Percentiles rank a stretch among this genome's conserved stretches.
These are phyloP conservation scores for Hydrotaea cyrtoneurina DNA, from an alignment of 2,888 invertebrate genomes.

Conservation along the genomic window DNA sequence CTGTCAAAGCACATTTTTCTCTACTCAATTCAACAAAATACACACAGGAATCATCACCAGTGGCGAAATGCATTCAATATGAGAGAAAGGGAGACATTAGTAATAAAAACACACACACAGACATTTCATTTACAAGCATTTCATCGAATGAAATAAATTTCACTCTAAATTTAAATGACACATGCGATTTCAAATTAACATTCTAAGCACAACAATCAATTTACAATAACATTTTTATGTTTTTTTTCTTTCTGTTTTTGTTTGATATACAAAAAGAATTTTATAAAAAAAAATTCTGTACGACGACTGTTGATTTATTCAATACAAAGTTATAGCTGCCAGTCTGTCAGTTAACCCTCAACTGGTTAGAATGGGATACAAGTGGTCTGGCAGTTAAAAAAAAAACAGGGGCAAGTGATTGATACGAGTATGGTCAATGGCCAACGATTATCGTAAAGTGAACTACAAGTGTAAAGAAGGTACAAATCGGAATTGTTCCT, in stretches of 20 bases:
- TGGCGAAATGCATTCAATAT: background rate
- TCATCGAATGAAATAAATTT: conserved; percentile 9
- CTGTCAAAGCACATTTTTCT: background rate
- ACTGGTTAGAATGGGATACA: conserved; percentile 9
- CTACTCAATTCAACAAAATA: background rate
- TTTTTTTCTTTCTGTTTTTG: conserved; percentile 4
- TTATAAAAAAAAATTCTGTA: conserved; percentile 32
- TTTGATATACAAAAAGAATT: conserved; percentile 30
- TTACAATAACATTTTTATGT: conserved; percentile 46
- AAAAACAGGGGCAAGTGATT: too few relatives aligned
- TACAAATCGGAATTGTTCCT: too few relatives aligned
- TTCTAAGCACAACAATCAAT: conserved; percentile 47
- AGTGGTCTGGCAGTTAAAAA: too few relatives aligned
- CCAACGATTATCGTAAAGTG: too few relatives aligned
- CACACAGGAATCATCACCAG: background rate
- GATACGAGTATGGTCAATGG: too few relatives aligned
- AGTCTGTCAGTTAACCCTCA: conserved; percentile 40
- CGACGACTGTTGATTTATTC: background rate
- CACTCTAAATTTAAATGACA: conserved; percentile 34
- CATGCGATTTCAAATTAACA: conserved; percentile 46
- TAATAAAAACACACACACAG: background rate
- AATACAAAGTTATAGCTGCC: background rate
- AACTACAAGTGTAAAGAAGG: too few relatives aligned
- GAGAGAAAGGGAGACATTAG: background rate
- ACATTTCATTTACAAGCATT: background rate